Evolutionary conservation across 2,888 invertebrate genomes (phyloP), one percentile per base, ranked within the genome.

Genomic region (Mesodorylaimus sp.): DNA sequence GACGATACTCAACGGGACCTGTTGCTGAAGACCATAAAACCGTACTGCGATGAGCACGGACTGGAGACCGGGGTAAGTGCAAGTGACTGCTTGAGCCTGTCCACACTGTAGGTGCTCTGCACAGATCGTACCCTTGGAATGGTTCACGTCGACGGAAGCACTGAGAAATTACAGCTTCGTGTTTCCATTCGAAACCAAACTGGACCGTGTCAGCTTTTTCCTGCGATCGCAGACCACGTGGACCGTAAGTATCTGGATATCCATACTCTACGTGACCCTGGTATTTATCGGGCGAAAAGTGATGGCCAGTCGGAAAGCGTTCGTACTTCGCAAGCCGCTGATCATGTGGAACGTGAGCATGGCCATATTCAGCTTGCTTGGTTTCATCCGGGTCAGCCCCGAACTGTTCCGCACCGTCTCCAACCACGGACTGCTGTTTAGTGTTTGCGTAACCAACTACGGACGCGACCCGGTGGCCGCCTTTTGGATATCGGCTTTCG

Each of bases 401-500:
- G 53, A 53, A 27, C 48, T 62, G 59, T 41, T 47, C 45, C 83
- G 86, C 68, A 83, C 84, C 51, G 74, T 91, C 52, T 77, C 78
- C 60, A 81, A 84, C 68, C 81, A 87, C 68, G 89, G 93, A 53
- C 76, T 93, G 60, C 84, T 86, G 69, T 85, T 93, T 73, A 91
- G 93, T 51, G 81, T 93, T 60, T 97, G 95, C 74, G 81, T 56
- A 16, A 59, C 60, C 21, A 60, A 60, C 2, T 58, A 87, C 70
- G 81, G 83, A 61, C 59, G 87, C 70, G 81, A 83, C n/a, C n/a
- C n/a, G 61, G 89, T 91, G 45, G 82, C 86, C 57, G 89, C 89
- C 10, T 91, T 91, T 71, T 97, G 95, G 95, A 85, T 89, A 57
- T 86, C 81, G 79, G 79, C 89, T 77, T 97, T 97, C 73, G 88